Conservation (phyloP, 2,888 invertebrate species). For the Aporophyla lueneburgensis region DNA sequence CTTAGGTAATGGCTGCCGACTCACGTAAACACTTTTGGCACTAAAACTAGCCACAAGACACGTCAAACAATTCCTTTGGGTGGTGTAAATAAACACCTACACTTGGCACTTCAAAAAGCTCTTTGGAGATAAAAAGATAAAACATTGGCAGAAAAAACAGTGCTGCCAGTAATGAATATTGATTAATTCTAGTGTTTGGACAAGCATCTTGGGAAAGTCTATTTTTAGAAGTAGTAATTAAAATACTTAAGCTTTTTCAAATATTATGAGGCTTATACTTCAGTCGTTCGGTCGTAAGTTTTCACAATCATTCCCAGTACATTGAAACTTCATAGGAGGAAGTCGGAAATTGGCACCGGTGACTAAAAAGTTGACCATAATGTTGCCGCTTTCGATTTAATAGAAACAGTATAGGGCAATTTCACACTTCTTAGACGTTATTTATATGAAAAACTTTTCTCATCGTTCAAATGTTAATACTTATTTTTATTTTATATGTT, state of each 20-base stretch:
- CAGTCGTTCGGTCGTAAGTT: neutral
- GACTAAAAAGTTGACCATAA: neutral
- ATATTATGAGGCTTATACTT: neutral
- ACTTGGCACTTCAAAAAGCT: slow-evolving; percentile 1
- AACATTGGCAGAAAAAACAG: neutral
- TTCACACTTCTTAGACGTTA: no score
- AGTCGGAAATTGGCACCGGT: neutral
- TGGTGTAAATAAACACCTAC: slow-evolving; percentile 19
- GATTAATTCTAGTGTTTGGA: neutral
- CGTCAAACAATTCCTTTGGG: neutral
- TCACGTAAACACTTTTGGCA: slow-evolving; percentile 4
- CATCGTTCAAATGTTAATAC: neutral
- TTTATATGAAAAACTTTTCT: no score
- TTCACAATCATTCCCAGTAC: neutral
- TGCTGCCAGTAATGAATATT: neutral
- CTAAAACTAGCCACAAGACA: neutral
- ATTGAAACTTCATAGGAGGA: neutral
- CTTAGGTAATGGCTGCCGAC: neutral
- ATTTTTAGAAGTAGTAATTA: neutral
- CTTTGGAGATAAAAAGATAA: neutral
- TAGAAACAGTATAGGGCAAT: no score
- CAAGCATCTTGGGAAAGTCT: neutral
- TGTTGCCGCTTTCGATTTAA: no score
- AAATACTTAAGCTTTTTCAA: neutral
- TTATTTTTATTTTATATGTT: no score